Evolutionary conservation across 2,888 invertebrate genomes (phyloP).

Genomic region (Trypoxylon attenuatum): DNA sequence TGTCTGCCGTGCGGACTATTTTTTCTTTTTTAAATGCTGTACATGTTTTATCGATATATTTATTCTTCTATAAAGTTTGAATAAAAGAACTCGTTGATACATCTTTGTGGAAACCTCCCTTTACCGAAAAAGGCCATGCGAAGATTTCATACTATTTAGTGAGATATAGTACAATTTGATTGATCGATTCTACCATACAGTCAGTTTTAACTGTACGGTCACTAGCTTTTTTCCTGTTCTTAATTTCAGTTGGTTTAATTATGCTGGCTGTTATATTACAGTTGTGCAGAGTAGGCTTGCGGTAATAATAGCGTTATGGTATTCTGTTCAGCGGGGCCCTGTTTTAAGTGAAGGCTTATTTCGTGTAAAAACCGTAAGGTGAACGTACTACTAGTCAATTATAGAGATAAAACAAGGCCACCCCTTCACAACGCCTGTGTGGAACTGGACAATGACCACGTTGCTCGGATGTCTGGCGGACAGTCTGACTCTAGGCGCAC

Average conservation of each 20-base stretch:
- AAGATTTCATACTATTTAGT: neutral
- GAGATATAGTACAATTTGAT: too few relatives aligned
- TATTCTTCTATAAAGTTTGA: slow-evolving; percentile 48
- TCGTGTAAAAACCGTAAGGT: slow-evolving; percentile 4
- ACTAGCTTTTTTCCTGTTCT: too few relatives aligned
- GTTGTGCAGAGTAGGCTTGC: neutral
- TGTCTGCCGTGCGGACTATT: neutral
- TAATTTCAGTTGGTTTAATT: too few relatives aligned
- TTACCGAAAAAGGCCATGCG: too few relatives aligned
- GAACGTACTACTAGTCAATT: slow-evolving; percentile 31
- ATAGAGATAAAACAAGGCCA: slow-evolving; percentile 39
- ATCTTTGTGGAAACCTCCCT: neutral
- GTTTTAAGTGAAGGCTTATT: too few relatives aligned
- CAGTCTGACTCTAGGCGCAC: too few relatives aligned
- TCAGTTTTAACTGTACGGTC: too few relatives aligned
- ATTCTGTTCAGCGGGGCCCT: neutral
- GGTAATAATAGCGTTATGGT: neutral
- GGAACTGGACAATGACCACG: too few relatives aligned
- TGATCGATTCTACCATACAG: too few relatives aligned
- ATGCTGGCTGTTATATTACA: neutral
- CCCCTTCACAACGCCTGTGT: slow-evolving; percentile 35
- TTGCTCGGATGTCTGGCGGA: too few relatives aligned
- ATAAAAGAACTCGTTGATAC: too few relatives aligned
- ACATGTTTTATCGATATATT: slow-evolving; percentile 43
- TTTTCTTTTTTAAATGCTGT: slow-evolving; percentile 28